Percentiles rank a stretch among this genome's conserved stretches.
phyloP scores from a whole-genome alignment of 2,888 invertebrate species.

The Synanthedon tipuliformis region DNA sequence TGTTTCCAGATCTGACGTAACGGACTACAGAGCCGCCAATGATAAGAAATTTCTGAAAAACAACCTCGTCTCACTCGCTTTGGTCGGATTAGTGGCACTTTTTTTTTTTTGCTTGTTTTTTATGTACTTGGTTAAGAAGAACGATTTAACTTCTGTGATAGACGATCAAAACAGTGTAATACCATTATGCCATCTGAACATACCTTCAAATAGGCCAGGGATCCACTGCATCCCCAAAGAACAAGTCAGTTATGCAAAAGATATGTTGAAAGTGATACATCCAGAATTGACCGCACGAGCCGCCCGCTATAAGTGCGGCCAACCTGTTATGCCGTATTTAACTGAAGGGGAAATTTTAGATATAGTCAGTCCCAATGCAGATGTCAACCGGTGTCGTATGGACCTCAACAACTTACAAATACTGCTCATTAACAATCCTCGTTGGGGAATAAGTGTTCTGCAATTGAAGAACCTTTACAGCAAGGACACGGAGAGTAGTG shows the following conservation, averaged over 20 bases:
- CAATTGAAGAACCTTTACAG: conserved; percentile 43
- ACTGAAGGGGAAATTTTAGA: conserved; percentile 74
- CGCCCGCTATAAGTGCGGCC: conserved; percentile 69
- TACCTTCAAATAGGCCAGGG: conserved; percentile 64
- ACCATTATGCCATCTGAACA: conserved; percentile 68
- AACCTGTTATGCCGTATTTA: conserved; percentile 66
- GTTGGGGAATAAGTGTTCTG: conserved; percentile 78
- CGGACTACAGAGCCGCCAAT: conserved; percentile 48
- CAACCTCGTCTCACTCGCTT: conserved; percentile 73
- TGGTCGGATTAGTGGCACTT: conserved; percentile 71
- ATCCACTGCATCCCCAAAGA: conserved; percentile 76
- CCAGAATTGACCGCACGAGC: conserved; percentile 73
- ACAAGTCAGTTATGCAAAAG: conserved; percentile 72
- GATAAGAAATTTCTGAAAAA: conserved; percentile 68
- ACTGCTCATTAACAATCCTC: conserved; percentile 76
- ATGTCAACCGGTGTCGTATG: conserved; percentile 57
- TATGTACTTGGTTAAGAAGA: conserved; percentile 76
- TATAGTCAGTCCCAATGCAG: conserved; percentile 52
- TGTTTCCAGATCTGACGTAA: conserved; percentile 40
- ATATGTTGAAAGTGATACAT: conserved; percentile 73
- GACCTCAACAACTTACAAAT: conserved; percentile 77
- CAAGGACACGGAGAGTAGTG: conserved; percentile 39
- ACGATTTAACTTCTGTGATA: conserved; percentile 65
- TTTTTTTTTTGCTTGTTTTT: conserved; percentile 76
- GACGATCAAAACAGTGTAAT: conserved; percentile 69